phyloP scores from a whole-genome alignment of 2,113 vertebrate species.

The Mus pahari region DNA sequence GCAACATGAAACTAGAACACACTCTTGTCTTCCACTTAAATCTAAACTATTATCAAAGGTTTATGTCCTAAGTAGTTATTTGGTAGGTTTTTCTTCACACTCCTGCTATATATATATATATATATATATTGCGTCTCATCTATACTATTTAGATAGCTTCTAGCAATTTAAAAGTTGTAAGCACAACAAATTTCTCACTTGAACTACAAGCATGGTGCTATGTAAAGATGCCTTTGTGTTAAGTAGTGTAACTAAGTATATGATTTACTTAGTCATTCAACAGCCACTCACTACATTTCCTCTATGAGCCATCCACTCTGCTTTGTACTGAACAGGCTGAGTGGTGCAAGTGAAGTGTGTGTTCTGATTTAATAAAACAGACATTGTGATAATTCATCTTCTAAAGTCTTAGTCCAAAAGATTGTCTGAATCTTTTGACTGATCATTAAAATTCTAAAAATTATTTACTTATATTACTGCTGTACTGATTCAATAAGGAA shows the following conservation, averaged over 20 bases:
- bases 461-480: background rate
- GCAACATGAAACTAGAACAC: background rate
- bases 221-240: too few relatives aligned
- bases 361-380: background rate
- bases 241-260: background rate
- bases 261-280: background rate
- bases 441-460: constrained; percentile 19
- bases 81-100: background rate
- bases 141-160: background rate
- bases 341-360: background rate
- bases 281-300: background rate
- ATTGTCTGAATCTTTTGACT: background rate
- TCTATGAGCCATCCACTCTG: background rate
- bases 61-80: background rate
- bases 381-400: background rate
- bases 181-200: background rate
- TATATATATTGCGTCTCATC: background rate
- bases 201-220: background rate
- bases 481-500: constrained; percentile 7
- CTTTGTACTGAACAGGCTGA: background rate
- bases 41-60: background rate
- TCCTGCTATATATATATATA: background rate
- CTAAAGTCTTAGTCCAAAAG: background rate
- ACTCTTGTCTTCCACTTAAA: background rate
- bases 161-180: background rate